These are phyloP conservation scores for Polypterus senegalus DNA, from an alignment of 2,113 vertebrate species.

Conservation along the genomic window DNA sequence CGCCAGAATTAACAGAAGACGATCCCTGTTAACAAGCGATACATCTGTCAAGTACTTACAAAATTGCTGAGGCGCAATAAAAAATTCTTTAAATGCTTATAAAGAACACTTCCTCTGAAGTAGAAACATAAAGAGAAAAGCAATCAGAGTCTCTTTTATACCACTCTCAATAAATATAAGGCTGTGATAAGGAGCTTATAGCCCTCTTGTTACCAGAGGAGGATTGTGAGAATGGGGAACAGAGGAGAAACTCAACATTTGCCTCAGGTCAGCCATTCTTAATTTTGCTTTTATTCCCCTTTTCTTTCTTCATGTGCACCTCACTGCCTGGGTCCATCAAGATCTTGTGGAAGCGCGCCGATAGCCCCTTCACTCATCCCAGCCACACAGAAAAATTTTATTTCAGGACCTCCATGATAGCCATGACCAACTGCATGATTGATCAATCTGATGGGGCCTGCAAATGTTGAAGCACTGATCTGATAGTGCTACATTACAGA, in stretches of 20 bases:
- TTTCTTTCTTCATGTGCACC: not conserved
- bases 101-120: slow-evolving; percentile 34
- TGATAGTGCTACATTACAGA: too few species aligned
- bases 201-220: slow-evolving; percentile 31
- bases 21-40: not conserved
- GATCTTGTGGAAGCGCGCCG: too few species aligned
- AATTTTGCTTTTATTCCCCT: slow-evolving; percentile 34
- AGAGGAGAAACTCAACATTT: slow-evolving; percentile 43
- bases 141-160: slow-evolving; percentile 17
- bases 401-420: too few species aligned
- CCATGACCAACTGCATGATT: too few species aligned
- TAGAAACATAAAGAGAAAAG: slow-evolving; percentile 19
- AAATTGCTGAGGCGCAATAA: slow-evolving; percentile 28
- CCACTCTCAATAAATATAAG: slow-evolving; percentile 42
- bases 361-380: too few species aligned
- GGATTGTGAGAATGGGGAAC: slow-evolving; percentile 35
- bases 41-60: slow-evolving; percentile 29
- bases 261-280: slow-evolving; percentile 51
- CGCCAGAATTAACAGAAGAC: too few species aligned
- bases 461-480: too few species aligned
- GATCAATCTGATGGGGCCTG: too few species aligned
- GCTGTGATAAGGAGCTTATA: slow-evolving; percentile 48
- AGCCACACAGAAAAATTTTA: too few species aligned
- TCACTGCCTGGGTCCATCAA: too few species aligned
- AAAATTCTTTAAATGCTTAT: slow-evolving; percentile 38